Conservation (phyloP, 2,113 vertebrate species). For the Prunella fulvescens region DNA sequence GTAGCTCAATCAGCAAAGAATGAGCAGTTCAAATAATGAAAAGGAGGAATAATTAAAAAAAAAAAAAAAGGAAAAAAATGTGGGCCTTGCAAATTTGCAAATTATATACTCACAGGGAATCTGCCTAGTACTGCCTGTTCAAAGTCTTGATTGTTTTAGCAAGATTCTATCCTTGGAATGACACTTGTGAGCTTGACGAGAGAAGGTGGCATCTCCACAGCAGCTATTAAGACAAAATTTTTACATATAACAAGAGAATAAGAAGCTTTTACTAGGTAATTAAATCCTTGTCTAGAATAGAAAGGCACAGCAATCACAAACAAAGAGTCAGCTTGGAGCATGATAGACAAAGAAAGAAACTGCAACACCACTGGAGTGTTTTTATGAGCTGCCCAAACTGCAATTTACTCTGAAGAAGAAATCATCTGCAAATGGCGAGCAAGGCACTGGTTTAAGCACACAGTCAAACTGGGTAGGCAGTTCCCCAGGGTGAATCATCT, state of each 20-base stretch:
- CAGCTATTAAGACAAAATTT: background rate
- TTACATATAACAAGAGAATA: background rate
- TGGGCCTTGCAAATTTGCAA: background rate
- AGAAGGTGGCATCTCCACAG: background rate
- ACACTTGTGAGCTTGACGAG: background rate
- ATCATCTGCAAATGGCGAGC: background rate
- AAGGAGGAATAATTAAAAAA: background rate
- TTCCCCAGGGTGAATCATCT: background rate
- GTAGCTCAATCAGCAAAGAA: constrained; percentile 31
- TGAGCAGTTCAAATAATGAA: constrained; percentile 2
- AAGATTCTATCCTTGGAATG: background rate
- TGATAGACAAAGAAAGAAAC: background rate
- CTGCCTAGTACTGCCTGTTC: background rate
- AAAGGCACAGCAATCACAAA: background rate
- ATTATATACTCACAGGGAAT: background rate
- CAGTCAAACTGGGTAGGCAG: background rate
- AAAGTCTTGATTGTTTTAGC: background rate
- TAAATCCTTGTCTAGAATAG: background rate
- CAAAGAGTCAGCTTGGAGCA: background rate
- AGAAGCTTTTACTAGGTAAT: background rate
- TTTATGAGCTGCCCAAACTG: background rate
- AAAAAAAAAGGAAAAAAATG: background rate
- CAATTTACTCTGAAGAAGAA: background rate
- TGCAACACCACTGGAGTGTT: background rate
- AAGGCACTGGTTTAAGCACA: background rate